Percentiles rank a stretch among this genome's conserved stretches.
These are phyloP conservation scores for Aspidiotus destructor DNA, from an alignment of 2,888 invertebrate genomes.

Conservation along the genomic window DNA sequence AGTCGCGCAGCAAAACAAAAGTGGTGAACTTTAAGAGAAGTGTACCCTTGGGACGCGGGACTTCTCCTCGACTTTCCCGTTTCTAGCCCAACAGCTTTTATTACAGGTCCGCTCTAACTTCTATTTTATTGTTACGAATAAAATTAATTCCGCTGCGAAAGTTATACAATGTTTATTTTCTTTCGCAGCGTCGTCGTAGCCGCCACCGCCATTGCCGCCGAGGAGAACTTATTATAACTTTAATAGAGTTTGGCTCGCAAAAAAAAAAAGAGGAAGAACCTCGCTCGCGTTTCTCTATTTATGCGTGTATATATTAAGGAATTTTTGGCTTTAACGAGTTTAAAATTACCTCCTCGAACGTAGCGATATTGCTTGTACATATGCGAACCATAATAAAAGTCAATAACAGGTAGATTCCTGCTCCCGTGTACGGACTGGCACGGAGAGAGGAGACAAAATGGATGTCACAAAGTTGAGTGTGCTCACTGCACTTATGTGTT, in stretches of 20 bases:
- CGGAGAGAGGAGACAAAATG: too few relatives aligned
- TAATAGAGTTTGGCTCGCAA: slow-evolving; percentile 23
- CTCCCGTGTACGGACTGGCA: too few relatives aligned
- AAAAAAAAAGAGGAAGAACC: too few relatives aligned
- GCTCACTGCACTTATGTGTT: too few relatives aligned
- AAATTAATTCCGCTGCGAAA: slow-evolving; percentile 30
- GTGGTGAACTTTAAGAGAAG: slow-evolving; percentile 32
- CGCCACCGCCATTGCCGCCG: not conserved
- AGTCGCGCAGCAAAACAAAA: slow-evolving; percentile 25
- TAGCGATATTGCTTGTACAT: too few relatives aligned
- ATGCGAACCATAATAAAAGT: too few relatives aligned
- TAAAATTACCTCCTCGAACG: too few relatives aligned
- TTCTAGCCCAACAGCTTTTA: slow-evolving; percentile 29
- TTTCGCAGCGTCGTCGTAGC: slow-evolving; percentile 14
- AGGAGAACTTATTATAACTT: slow-evolving; percentile 31
- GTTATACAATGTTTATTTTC: slow-evolving; percentile 25
- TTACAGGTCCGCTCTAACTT: slow-evolving; percentile 32
- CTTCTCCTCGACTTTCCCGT: slow-evolving; percentile 18
- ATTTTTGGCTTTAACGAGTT: too few relatives aligned
- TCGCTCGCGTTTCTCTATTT: too few relatives aligned
- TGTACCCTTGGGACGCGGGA: slow-evolving; percentile 27
- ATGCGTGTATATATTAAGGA: too few relatives aligned
- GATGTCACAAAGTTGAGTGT: too few relatives aligned
- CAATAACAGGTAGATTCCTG: too few relatives aligned
- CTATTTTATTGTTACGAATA: slow-evolving; percentile 32